phyloP scores from a whole-genome alignment of 2,888 invertebrate species.

The Stenolophus ochropezus region DNA sequence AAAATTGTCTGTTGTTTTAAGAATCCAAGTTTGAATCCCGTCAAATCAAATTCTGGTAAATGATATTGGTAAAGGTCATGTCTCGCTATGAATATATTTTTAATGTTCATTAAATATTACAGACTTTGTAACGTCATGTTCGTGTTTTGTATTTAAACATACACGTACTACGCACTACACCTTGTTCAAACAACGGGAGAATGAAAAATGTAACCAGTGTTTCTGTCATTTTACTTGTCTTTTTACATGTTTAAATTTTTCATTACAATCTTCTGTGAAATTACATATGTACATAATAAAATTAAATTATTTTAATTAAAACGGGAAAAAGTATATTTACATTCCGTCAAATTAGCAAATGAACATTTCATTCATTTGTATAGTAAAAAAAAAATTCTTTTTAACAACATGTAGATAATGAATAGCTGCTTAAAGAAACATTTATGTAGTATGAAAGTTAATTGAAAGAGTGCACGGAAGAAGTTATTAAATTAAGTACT shows the following conservation, averaged over 20 bases:
- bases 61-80: too few species aligned
- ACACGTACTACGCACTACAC: too few species aligned
- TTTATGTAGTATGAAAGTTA: background rate
- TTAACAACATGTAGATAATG: background rate
- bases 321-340: background rate
- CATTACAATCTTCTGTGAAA: background rate
- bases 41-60: too few species aligned
- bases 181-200: too few species aligned
- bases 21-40: too few species aligned
- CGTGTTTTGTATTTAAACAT: too few species aligned
- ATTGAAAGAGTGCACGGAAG: background rate
- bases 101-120: too few species aligned
- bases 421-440: background rate
- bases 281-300: background rate
- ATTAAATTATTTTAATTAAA: background rate
- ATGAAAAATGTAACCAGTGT: too few species aligned
- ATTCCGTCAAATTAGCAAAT: background rate
- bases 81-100: too few species aligned
- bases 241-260: background rate
- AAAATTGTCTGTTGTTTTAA: too few species aligned
- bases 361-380: background rate
- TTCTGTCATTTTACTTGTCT: too few species aligned
- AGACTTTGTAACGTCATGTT: too few species aligned
- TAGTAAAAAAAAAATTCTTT: background rate
- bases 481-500: background rate